Percentiles rank a stretch among this genome's conserved stretches.
Evolutionary conservation across 2,888 invertebrate genomes (phyloP).

Genomic region (Nephrocerus scutellatus): DNA sequence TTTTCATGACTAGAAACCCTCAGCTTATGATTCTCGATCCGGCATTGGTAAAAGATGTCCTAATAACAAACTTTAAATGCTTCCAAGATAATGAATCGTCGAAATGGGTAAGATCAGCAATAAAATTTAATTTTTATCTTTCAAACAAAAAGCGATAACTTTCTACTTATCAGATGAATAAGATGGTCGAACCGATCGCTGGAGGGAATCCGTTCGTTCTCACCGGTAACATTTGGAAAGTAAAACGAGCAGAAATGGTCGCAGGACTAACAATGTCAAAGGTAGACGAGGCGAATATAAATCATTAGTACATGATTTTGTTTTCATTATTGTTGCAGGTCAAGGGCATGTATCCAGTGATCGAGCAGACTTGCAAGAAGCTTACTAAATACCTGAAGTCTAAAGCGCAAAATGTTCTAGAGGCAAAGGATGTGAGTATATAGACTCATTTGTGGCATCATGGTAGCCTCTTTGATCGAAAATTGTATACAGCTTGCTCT

Average conservation of each 20-base stretch:
- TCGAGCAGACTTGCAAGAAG: slow-evolving; percentile 13
- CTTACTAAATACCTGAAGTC: slow-evolving; percentile 11
- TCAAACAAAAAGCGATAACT: not conserved
- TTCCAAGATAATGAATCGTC: slow-evolving; percentile 19
- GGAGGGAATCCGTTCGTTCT: slow-evolving; percentile 30
- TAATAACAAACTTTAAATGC: slow-evolving; percentile 32
- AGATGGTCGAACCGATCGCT: slow-evolving; percentile 26
- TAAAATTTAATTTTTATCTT: not conserved
- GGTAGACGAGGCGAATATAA: slow-evolving; percentile 9
- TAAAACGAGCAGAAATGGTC: slow-evolving; percentile 24
- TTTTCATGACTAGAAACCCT: slow-evolving; percentile 34
- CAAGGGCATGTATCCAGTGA: slow-evolving; percentile 21
- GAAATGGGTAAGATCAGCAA: slow-evolving; percentile 15
- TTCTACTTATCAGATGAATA: slow-evolving; percentile 11
- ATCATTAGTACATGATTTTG: not conserved
- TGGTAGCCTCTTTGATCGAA: not conserved
- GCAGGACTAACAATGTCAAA: slow-evolving; percentile 22
- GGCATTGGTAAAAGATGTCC: slow-evolving; percentile 26
- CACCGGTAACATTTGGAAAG: slow-evolving; percentile 32
- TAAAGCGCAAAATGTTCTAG: slow-evolving; percentile 23
- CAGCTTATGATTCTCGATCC: slow-evolving; percentile 35
- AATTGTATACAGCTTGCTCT: slow-evolving; percentile 29
- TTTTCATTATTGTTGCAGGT: slow-evolving; percentile 9
- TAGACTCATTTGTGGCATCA: not conserved
- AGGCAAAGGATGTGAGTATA: slow-evolving; percentile 33